phyloP scores from a whole-genome alignment of 1,140 invertebrate species.

The Prorops nasuta region DNA sequence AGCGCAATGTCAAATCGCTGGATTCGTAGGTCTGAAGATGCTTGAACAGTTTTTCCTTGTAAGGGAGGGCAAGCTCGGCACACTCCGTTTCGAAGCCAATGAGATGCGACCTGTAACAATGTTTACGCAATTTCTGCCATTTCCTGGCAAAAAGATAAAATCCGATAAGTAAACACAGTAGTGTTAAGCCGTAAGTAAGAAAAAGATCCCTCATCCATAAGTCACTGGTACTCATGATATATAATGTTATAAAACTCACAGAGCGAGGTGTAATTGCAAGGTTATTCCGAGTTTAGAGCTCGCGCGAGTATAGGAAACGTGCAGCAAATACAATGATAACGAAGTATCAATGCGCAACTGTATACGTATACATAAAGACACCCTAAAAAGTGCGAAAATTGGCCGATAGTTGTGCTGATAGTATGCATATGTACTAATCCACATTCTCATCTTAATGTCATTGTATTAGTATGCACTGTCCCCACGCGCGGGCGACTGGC shows the following conservation, averaged over 20 bases:
- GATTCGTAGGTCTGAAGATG: conserved; percentile 27
- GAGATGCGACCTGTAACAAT: conserved; percentile 36
- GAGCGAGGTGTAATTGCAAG: not conserved
- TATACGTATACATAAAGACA: too few relatives aligned
- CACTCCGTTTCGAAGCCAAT: conserved; percentile 46
- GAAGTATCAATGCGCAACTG: too few relatives aligned
- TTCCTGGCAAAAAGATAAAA: conserved; percentile 18
- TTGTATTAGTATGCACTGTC: too few relatives aligned
- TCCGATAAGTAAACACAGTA: conserved; percentile 11
- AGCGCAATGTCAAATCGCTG: conserved; percentile 30
- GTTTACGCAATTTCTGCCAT: conserved; percentile 32
- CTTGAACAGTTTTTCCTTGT: conserved; percentile 38
- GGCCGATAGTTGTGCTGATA: too few relatives aligned
- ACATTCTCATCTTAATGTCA: too few relatives aligned
- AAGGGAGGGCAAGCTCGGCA: conserved; percentile 29
- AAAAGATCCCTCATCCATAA: conserved; percentile 43
- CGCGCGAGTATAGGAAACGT: not conserved
- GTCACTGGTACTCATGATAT: conserved; percentile 38
- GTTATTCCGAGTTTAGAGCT: not conserved
- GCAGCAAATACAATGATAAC: too few relatives aligned
- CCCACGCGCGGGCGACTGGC: too few relatives aligned
- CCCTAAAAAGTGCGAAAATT: too few relatives aligned
- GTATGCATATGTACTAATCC: too few relatives aligned
- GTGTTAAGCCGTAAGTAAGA: conserved; percentile 32
- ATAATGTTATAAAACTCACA: not conserved